These are phyloP conservation scores for Galerucella nymphaeae DNA, from an alignment of 2,888 invertebrate species.

Conservation along the genomic window DNA sequence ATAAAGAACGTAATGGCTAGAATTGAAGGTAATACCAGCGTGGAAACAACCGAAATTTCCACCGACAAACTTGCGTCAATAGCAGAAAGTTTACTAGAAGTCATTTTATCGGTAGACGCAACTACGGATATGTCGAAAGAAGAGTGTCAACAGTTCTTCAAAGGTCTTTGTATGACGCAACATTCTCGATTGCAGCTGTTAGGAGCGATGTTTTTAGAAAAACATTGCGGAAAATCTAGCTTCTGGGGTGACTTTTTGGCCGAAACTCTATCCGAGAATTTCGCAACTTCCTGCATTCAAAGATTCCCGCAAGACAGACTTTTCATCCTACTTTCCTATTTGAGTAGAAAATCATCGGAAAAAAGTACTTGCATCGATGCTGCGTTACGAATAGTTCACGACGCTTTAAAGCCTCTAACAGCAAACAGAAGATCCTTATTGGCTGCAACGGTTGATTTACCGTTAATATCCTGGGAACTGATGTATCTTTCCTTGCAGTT, in stretches of 20 bases:
- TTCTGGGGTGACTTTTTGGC: conserved; percentile 96
- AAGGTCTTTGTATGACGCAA: conserved; percentile 80
- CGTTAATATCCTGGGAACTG: conserved; percentile 79
- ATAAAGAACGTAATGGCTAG: conserved; percentile 81
- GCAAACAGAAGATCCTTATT: conserved; percentile 61
- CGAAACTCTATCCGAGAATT: conserved; percentile 81
- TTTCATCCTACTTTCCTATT: conserved; percentile 86
- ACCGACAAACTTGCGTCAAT: conserved; percentile 87
- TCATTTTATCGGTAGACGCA: conserved; percentile 70
- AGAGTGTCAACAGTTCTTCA: conserved; percentile 74
- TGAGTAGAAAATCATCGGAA: conserved; percentile 82
- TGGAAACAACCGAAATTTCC: conserved; percentile 69
- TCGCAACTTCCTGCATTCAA: conserved; percentile 80
- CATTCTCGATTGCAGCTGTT: conserved; percentile 83
- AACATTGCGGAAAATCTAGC: conserved; percentile 59
- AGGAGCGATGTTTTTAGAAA: conserved; percentile 81
- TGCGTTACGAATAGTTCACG: conserved; percentile 71
- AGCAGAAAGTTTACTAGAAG: conserved; percentile 84
- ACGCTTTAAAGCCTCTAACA: conserved; percentile 67
- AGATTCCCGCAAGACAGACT: conserved; percentile 90
- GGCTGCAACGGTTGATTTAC: conserved; percentile 72
- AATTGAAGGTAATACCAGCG: conserved; percentile 69
- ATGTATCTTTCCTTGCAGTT: conserved; percentile 81
- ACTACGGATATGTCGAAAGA: conserved; percentile 59
- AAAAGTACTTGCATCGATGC: conserved; percentile 74